Conservation (phyloP, 2,113 vertebrate species). For the Hippocampus abdominalis region DNA sequence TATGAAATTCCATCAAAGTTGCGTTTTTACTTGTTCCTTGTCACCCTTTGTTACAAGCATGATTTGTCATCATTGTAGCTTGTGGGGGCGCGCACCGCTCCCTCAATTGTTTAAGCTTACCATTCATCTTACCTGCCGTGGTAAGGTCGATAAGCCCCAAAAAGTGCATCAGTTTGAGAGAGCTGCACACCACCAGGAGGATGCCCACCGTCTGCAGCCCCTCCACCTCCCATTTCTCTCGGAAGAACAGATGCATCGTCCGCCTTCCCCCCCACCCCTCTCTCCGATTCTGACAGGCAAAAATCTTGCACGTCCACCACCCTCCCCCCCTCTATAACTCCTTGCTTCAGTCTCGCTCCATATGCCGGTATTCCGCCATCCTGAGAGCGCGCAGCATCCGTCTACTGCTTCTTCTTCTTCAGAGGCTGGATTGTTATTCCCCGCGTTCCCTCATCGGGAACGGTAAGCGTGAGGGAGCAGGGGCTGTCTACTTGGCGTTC, state of each 20-base stretch:
- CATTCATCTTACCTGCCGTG: constrained; percentile 61
- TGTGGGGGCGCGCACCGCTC: constrained; percentile 1
- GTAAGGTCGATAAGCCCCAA: constrained; percentile 77
- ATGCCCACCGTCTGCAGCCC: constrained; percentile 79
- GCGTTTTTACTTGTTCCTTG: not conserved
- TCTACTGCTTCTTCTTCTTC: constrained; percentile 27
- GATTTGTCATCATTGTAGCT: constrained; percentile 25
- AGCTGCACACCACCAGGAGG: constrained; percentile 76
- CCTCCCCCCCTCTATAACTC: constrained; percentile 34
- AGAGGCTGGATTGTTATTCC: constrained; percentile 58
- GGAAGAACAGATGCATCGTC: constrained; percentile 71
- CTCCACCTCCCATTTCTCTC: constrained; percentile 77
- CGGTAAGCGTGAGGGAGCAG: constrained; percentile 35
- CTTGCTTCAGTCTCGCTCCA: constrained; percentile 53
- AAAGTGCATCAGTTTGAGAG: constrained; percentile 79
- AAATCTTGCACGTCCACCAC: constrained; percentile 34
- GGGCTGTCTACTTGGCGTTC: constrained; percentile 40
- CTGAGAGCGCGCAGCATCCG: constrained; percentile 36
- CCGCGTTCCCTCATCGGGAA: constrained; percentile 49
- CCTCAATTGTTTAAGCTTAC: constrained; percentile 14
- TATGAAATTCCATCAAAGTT: not conserved
- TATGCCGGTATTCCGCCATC: constrained; percentile 52
- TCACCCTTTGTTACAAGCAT: not conserved
- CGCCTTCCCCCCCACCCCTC: constrained; percentile 8
- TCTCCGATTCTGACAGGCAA: constrained; percentile 30